phyloP scores from a whole-genome alignment of 23 tunicate genomes.

The Aplidium turbinatum region DNA sequence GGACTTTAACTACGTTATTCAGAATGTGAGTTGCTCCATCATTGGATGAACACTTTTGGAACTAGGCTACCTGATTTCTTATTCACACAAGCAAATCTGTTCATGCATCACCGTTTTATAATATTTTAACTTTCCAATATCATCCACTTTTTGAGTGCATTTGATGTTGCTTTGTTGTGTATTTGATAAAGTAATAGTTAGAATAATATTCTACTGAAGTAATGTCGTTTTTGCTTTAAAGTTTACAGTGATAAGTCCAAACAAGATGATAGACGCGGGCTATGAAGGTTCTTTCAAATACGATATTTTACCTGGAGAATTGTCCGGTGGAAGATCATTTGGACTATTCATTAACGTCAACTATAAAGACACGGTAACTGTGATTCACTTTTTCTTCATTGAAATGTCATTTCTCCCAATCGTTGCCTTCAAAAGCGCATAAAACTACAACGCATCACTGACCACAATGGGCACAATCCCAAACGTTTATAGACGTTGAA shows the following conservation, averaged over 20 bases:
- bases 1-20: conserved; percentile 80
- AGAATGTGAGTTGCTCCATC: conserved; percentile 54
- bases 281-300: conserved; percentile 90
- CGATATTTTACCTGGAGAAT: conserved; percentile 80
- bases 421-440: no score
- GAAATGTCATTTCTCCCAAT: no score
- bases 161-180: not conserved
- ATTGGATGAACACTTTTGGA: no score
- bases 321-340: conserved; percentile 89
- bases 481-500: no score
- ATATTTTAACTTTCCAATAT: no score
- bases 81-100: no score
- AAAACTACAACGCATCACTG: no score
- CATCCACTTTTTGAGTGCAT: not conserved
- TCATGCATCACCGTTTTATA: no score
- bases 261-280: conserved; percentile 95
- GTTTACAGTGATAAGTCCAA: conserved; percentile 67
- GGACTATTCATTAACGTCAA: conserved; percentile 76
- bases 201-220: not conserved
- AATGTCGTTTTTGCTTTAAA: not conserved
- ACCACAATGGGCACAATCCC: no score
- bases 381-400: not conserved
- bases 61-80: no score
- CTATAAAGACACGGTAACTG: conserved; percentile 80
- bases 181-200: not conserved